Percentiles rank a stretch among this genome's conserved stretches.
These are phyloP conservation scores for Desmophyllum pertusum DNA, from an alignment of 92 coral and sea anemone genomes.

Conservation along the genomic window DNA sequence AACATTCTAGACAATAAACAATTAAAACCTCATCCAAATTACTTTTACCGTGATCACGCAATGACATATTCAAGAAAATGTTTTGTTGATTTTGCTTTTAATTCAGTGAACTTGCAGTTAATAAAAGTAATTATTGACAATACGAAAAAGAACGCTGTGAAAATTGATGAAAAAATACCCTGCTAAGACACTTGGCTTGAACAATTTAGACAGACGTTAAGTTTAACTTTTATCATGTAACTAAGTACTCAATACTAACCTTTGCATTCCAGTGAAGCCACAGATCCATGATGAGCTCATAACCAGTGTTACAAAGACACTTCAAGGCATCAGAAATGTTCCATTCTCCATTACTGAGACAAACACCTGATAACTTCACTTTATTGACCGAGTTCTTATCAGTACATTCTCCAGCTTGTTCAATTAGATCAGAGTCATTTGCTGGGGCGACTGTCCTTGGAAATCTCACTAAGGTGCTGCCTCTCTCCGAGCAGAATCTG, in stretches of 20 bases:
- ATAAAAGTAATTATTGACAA: no score
- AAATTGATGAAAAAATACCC: no score
- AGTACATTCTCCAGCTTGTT: constrained; percentile 21
- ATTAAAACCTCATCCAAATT: no score
- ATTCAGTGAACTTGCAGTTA: no score
- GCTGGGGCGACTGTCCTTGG: constrained; percentile 65
- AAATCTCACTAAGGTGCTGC: constrained; percentile 49
- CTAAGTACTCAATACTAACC: constrained; percentile 15
- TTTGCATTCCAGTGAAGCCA: background rate
- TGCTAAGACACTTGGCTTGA: no score
- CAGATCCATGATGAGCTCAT: constrained; percentile 47
- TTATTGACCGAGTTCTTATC: constrained; percentile 49
- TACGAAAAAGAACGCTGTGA: no score
- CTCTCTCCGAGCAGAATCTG: constrained; percentile 56
- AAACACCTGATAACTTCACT: constrained; percentile 46
- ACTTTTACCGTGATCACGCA: no score
- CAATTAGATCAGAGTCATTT: constrained; percentile 20
- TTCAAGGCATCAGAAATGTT: constrained; percentile 33
- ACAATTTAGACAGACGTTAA: no score
- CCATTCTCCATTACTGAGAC: constrained; percentile 83
- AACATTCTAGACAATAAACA: constrained; percentile 49
- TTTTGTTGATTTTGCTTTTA: no score
- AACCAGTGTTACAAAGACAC: constrained; percentile 82
- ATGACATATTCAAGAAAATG: no score
- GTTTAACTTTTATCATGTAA: no score